Percentiles rank a stretch among this genome's conserved stretches.
phyloP scores from a whole-genome alignment of 2,888 invertebrate genomes.

The Orgyia antiqua region DNA sequence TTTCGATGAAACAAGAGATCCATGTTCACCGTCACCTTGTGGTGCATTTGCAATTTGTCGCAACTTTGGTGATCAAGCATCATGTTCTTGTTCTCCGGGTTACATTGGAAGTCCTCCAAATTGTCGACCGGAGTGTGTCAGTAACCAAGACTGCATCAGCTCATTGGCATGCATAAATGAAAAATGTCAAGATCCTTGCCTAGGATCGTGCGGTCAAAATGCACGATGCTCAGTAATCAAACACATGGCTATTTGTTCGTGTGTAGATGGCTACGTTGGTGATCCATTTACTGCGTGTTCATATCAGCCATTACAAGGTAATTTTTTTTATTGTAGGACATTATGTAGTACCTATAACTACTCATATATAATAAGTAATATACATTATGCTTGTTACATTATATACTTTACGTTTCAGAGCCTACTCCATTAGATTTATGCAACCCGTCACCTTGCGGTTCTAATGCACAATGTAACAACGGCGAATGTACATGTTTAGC shows the following conservation, averaged over 20 bases:
- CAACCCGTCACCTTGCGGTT: conserved; percentile 83
- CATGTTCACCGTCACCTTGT: conserved; percentile 83
- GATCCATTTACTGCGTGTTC: conserved; percentile 78
- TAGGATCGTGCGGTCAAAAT: conserved; percentile 81
- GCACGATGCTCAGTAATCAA: conserved; percentile 79
- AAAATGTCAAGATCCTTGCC: conserved; percentile 83
- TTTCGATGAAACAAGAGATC: conserved; percentile 66
- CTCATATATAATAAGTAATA: too few species aligned
- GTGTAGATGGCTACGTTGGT: conserved; percentile 77
- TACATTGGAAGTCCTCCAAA: conserved; percentile 82
- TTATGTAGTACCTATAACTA: too few species aligned
- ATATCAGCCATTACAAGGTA: conserved; percentile 53
- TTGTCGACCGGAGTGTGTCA: conserved; percentile 82
- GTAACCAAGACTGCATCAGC: conserved; percentile 82
- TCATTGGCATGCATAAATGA: conserved; percentile 81
- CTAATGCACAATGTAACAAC: conserved; percentile 83
- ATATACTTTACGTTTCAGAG: conserved; percentile 21
- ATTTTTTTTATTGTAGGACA: too few species aligned
- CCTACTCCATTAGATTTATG: conserved; percentile 74
- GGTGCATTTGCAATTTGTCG: conserved; percentile 81
- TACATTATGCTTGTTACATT: too few species aligned
- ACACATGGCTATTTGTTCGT: conserved; percentile 81
- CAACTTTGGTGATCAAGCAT: conserved; percentile 72
- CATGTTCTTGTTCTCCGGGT: conserved; percentile 78
- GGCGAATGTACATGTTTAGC: conserved; percentile 84